Evolutionary conservation across 2,797 vertebrate genomes (phyloP), one percentile per base, ranked within the genome.

Genomic region (Manis pentadactyla): DNA sequence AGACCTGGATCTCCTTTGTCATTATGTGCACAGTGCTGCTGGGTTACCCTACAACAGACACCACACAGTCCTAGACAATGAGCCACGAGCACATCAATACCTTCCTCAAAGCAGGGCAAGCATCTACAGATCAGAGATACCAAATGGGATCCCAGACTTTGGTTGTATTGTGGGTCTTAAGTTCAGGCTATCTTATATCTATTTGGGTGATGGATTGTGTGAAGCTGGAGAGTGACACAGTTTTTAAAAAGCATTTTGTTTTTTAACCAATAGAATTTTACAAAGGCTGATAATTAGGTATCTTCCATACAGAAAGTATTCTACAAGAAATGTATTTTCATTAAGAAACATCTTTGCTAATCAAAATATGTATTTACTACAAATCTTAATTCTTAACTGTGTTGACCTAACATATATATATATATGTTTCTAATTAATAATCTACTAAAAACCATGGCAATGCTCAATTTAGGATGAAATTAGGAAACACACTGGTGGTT

Each of bases 381-480:
- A 79, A 74, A 34, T 57, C 59, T 87, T 63, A 74, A 78, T 85
- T 92, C 42, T 69, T 90, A 85, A 73, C 15, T 69, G 66, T 51
- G 4, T 79, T 77, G 37, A 94, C 37, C 19, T 79, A 5, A 49
- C 74, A 55, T 55, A 29, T 71, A 9, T 49, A 5, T 55, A n/a
- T 34, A 57, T 90, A 42, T 63, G 87, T 87, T 92, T 66, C 13
- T 49, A 53, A 53, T 83, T 64, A 39, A 64, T 46, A 11, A 77
- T 75, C 34, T 93, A 53, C 29, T 27, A 49, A 90, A 96, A 92
- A 25, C 14, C 29, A 75, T 59, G 21, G 14, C 29, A 84, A 91
- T 83, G 21, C 31, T 96, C 51, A 71, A 79, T 59, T 96, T 93
- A 81, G 51, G 84, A 55, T 53, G 61, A 93, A 94, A 53, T 63